phyloP scores from a whole-genome alignment of 2,888 invertebrate genomes.

The Lasius platythorax region DNA sequence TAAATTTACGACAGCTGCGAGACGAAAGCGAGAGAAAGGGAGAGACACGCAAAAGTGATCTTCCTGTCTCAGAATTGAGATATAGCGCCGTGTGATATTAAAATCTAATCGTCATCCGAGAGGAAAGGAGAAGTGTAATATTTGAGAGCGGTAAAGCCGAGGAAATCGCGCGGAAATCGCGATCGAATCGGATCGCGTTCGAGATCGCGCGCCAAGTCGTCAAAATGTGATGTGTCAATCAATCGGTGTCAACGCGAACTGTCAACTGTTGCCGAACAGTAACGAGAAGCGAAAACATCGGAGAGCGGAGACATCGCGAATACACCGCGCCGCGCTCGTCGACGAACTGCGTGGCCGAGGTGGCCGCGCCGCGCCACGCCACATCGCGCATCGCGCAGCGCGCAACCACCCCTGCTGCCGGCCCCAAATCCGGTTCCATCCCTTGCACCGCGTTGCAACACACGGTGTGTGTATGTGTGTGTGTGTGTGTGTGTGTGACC shows the following conservation, averaged over 20 bases:
- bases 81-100: not conserved
- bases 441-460: not conserved
- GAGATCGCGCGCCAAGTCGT: not conserved
- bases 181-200: not conserved
- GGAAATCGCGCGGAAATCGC: not conserved
- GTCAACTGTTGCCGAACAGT: not conserved
- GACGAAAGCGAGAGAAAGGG: conserved; percentile 1
- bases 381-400: conserved; percentile 36
- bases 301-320: not conserved
- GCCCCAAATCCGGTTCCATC: conserved; percentile 5
- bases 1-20: not conserved
- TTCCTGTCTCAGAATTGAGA: not conserved
- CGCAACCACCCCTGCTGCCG: conserved; percentile 55
- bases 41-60: not conserved
- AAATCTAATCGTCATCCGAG: not conserved
- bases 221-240: not conserved
- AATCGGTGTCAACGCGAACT: not conserved
- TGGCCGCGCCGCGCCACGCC: conserved; percentile 59
- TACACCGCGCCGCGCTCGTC: conserved; percentile 75
- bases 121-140: not conserved
- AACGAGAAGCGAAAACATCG: not conserved
- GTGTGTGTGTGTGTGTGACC: not conserved
- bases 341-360: conserved; percentile 78
- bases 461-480: not conserved
- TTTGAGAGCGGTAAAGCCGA: not conserved